A percentile compares a stretch with the other conserved stretches of the same genome.
phyloP scores from a whole-genome alignment of 2,113 vertebrate genomes.

The Tetrax tetrax region DNA sequence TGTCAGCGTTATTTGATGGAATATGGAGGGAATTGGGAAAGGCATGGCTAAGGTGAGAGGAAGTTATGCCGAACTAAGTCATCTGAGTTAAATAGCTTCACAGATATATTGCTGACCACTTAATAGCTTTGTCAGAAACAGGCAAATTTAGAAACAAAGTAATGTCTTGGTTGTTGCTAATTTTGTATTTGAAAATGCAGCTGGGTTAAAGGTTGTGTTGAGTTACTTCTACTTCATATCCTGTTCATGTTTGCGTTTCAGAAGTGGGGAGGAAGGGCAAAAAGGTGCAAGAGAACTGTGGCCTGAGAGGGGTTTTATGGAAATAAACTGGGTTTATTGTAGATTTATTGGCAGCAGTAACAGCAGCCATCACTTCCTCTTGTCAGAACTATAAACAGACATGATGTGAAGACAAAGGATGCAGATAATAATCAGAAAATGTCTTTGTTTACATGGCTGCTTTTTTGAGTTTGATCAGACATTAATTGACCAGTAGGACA shows the following conservation, averaged over 20 bases:
- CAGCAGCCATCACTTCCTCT: not conserved
- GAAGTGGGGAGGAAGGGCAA: not conserved
- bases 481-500: not conserved
- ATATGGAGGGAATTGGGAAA: not conserved
- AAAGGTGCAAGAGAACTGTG: not conserved
- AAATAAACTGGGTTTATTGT: not conserved
- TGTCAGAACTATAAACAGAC: slow-evolving; percentile 1
- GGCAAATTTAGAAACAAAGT: not conserved
- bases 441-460: not conserved
- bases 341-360: not conserved
- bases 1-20: not conserved
- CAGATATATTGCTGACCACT: not conserved
- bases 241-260: not conserved
- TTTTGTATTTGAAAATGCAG: slow-evolving; percentile 2
- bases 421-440: slow-evolving; percentile 5
- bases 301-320: not conserved
- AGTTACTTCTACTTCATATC: not conserved
- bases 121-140: not conserved
- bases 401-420: not conserved
- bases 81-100: not conserved
- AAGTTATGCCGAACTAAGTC: not conserved
- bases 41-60: not conserved
- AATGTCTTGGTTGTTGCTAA: not conserved
- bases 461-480: not conserved
- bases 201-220: not conserved